Conservation (phyloP, 2,797 vertebrate genomes). For the Rhadinocentrus ornatus region DNA sequence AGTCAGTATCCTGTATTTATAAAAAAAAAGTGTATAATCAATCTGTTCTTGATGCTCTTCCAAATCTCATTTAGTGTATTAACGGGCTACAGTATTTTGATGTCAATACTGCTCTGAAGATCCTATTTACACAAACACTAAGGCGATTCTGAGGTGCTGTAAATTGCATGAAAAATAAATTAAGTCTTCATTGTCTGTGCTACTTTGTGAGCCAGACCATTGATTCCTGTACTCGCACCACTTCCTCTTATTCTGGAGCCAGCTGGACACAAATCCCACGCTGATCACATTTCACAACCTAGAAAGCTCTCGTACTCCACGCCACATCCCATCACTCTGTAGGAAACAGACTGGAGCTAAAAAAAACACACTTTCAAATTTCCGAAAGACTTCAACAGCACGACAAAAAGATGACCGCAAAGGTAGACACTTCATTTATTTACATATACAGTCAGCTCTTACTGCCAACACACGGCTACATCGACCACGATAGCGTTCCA, state of each 20-base stretch:
- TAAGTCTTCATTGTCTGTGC: background rate
- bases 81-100: background rate
- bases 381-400: background rate
- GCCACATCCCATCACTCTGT: constrained; percentile 25
- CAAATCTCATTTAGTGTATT: constrained; percentile 26
- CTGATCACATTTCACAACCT: constrained; percentile 48
- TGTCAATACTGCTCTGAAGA: constrained; percentile 14
- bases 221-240: constrained; percentile 35
- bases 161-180: constrained; percentile 28
- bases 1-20: constrained; percentile 12
- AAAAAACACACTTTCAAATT: background rate
- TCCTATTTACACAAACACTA: background rate
- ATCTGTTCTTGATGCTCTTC: constrained; percentile 22
- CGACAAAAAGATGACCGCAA: background rate
- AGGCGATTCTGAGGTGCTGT: constrained; percentile 8
- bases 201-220: constrained; percentile 28
- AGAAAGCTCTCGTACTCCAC: constrained; percentile 16
- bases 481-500: background rate
- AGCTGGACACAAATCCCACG: constrained; percentile 47
- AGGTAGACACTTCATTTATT: background rate
- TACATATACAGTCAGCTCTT: background rate
- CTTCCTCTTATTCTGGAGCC: constrained; percentile 23
- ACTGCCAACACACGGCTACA: background rate
- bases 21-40: constrained; percentile 31
- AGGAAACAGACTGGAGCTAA: background rate